phyloP scores from a whole-genome alignment of 2,797 vertebrate species.

The Corythornis leucogaster region DNA sequence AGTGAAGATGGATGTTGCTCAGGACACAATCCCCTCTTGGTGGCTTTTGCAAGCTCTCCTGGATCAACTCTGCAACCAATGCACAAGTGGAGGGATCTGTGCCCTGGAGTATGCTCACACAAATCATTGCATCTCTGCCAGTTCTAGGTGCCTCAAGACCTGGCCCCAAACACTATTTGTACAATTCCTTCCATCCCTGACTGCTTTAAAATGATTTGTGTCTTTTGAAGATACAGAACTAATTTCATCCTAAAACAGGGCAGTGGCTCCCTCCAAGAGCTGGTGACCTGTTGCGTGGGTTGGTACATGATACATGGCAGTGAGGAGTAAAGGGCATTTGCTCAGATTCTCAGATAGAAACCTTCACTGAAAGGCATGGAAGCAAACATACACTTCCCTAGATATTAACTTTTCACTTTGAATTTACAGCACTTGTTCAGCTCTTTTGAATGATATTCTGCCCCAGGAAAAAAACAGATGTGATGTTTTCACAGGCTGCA shows the following conservation, averaged over 20 bases:
- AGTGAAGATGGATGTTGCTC: not conserved
- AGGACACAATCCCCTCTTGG: not conserved
- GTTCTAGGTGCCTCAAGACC: not conserved
- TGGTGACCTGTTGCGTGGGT: not conserved
- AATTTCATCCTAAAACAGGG: not conserved
- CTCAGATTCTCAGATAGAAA: not conserved
- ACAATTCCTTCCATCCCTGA: fast-evolving
- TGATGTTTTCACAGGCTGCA: not conserved
- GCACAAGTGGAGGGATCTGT: fast-evolving
- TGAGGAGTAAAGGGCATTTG: fast-evolving
- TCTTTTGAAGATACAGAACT: not conserved
- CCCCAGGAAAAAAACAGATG: not conserved
- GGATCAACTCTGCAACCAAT: not conserved
- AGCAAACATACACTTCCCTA: not conserved
- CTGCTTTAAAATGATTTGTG: not conserved
- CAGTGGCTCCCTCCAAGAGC: not conserved
- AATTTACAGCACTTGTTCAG: not conserved
- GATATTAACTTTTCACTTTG: not conserved
- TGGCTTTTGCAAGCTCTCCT: not conserved
- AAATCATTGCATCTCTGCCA: not conserved
- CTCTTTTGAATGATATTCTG: not conserved
- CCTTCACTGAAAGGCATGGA: not conserved
- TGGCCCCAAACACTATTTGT: not conserved
- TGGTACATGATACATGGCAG: not conserved
- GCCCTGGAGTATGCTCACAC: not conserved